Evolutionary conservation across 2,888 invertebrate species (phyloP).

Genomic region (Bedellia somnulentella): DNA sequence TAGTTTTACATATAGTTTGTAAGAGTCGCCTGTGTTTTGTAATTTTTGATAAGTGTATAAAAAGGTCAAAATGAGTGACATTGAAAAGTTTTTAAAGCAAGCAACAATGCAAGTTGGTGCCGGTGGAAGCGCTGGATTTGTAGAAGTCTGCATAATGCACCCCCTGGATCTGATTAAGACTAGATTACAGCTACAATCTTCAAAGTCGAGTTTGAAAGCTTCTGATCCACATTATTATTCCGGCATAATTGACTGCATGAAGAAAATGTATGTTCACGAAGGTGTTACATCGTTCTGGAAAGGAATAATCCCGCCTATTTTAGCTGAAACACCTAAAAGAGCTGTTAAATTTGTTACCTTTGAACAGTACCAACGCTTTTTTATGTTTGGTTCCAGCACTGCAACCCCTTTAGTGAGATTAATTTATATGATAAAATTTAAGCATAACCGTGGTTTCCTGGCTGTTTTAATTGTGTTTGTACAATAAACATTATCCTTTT

Average conservation of each 20-base stretch:
- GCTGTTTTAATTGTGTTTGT: too few species aligned
- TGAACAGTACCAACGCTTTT: constrained; percentile 88
- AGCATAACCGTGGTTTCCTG: too few species aligned
- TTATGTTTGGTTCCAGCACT: constrained; percentile 73
- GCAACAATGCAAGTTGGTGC: constrained; percentile 81
- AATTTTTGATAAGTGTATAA: too few species aligned
- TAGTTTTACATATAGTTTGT: too few species aligned
- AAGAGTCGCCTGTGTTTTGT: too few species aligned
- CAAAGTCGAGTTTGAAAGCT: constrained; percentile 16
- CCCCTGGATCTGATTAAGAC: constrained; percentile 94
- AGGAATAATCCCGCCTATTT: constrained; percentile 89
- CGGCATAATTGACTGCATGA: constrained; percentile 85
- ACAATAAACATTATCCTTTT: too few species aligned
- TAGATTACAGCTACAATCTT: constrained; percentile 54
- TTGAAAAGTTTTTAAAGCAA: constrained; percentile 61
- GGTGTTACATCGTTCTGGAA: constrained; percentile 88
- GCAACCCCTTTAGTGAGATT: constrained; percentile 80
- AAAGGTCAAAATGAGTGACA: constrained; percentile 41
- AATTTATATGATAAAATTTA: too few species aligned
- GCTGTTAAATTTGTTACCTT: constrained; percentile 94
- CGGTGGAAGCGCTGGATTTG: constrained; percentile 90
- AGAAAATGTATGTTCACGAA: constrained; percentile 85
- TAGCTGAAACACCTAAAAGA: constrained; percentile 93
- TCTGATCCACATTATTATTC: constrained; percentile 66
- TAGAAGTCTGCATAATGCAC: constrained; percentile 96